These are phyloP conservation scores for Melolontha melolontha DNA, from an alignment of 2,888 invertebrate genomes.

Conservation along the genomic window DNA sequence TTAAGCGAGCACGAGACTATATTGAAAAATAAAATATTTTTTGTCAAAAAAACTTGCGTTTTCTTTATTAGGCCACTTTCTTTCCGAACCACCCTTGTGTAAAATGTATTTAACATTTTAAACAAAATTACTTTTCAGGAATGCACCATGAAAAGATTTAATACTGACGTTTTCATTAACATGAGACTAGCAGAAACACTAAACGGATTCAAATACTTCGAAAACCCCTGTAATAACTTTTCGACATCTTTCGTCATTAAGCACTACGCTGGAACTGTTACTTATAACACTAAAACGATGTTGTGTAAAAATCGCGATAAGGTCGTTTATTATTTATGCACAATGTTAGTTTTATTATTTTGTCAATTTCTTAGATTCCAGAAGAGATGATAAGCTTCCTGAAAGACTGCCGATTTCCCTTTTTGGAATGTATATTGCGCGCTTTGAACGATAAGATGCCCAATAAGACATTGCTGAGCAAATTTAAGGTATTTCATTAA, in stretches of 20 bases:
- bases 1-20: too few relatives aligned
- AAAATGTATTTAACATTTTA: too few relatives aligned
- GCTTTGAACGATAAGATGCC: constrained; percentile 31
- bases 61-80: too few relatives aligned
- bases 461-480: constrained; percentile 57
- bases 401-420: constrained; percentile 47
- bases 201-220: constrained; percentile 47
- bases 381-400: constrained; percentile 55
- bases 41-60: too few relatives aligned
- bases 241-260: constrained; percentile 59
- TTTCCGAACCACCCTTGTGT: too few relatives aligned
- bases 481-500: constrained; percentile 60
- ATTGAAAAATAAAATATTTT: too few relatives aligned
- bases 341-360: background rate
- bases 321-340: constrained; percentile 48
- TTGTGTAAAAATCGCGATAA: constrained; percentile 64
- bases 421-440: constrained; percentile 47
- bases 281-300: constrained; percentile 59
- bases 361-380: constrained; percentile 47
- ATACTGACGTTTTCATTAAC: constrained; percentile 51
- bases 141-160: constrained; percentile 53
- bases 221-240: constrained; percentile 45
- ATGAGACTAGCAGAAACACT: constrained; percentile 48
- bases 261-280: constrained; percentile 62
- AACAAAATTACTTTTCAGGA: constrained; percentile 46